Percentiles rank a stretch among this genome's conserved stretches.
phyloP scores from a whole-genome alignment of 1,140 invertebrate species.

The Lepidurus couesii region DNA sequence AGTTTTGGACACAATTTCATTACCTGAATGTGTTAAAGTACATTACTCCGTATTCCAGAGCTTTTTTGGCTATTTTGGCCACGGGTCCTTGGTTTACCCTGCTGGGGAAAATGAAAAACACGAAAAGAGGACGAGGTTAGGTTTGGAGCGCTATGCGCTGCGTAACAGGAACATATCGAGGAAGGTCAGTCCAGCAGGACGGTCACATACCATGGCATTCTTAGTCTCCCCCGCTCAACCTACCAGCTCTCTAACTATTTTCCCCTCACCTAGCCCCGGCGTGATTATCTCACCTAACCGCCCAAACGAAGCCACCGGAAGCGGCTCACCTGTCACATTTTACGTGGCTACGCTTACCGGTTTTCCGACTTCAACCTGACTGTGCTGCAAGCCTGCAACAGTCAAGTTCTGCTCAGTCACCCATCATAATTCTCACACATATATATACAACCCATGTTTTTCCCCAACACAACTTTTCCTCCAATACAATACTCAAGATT shows the following conservation, averaged over 20 bases:
- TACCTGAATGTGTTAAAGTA: neutral
- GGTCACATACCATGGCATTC: constrained; percentile 3
- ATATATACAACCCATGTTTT: neutral
- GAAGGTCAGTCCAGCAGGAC: constrained; percentile 12
- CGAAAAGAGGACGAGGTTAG: constrained; percentile 5
- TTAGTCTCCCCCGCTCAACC: neutral
- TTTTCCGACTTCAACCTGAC: neutral
- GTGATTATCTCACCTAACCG: constrained; percentile 17
- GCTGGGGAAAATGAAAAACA: neutral
- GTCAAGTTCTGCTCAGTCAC: constrained; percentile 21
- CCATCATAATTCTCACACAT: constrained; percentile 1
- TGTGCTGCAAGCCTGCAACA: neutral
- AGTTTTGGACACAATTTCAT: no score
- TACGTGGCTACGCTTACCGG: neutral
- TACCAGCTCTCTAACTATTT: neutral
- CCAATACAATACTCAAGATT: no score
- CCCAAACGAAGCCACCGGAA: constrained; percentile 9
- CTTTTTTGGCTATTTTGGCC: neutral
- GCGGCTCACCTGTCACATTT: constrained; percentile 11
- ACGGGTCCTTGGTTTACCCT: constrained; percentile 7
- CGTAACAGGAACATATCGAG: neutral
- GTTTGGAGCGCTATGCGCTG: neutral
- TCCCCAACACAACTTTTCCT: neutral
- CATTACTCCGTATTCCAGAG: neutral
- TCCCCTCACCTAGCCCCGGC: neutral